phyloP scores from a whole-genome alignment of 2,113 vertebrate species.

The Vicugna pacos region DNA sequence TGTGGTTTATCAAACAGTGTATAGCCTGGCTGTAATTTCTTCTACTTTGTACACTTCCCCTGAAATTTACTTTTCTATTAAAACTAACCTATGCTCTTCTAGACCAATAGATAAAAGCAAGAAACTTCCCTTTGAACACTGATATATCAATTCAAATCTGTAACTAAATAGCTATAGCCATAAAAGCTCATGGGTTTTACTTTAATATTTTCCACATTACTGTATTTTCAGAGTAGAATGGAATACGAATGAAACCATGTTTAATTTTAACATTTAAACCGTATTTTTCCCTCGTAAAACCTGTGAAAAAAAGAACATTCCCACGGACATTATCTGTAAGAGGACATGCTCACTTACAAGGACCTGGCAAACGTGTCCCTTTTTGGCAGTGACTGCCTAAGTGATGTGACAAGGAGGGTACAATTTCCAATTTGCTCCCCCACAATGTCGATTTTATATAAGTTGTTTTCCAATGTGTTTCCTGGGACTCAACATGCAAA shows the following conservation, averaged over 20 bases:
- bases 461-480: background rate
- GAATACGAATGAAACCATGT: background rate
- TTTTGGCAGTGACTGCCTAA: background rate
- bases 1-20: background rate
- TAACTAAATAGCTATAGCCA: background rate
- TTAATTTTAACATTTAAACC: background rate
- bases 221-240: conserved; percentile 33
- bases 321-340: background rate
- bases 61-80: background rate
- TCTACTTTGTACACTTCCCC: background rate
- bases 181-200: background rate
- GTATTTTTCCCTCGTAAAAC: background rate
- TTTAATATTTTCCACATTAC: conserved; percentile 8
- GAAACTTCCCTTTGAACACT: background rate
- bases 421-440: background rate
- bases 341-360: background rate
- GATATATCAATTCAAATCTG: background rate
- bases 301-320: background rate
- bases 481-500: background rate
- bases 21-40: background rate
- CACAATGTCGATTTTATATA: background rate
- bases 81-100: background rate
- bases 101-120: background rate
- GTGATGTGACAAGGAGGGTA: background rate
- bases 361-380: background rate